A percentile compares a stretch with the other conserved stretches of the same genome.
These are phyloP conservation scores for Aradophagus sp. DNA, from an alignment of 1,140 invertebrate species.

Conservation along the genomic window DNA sequence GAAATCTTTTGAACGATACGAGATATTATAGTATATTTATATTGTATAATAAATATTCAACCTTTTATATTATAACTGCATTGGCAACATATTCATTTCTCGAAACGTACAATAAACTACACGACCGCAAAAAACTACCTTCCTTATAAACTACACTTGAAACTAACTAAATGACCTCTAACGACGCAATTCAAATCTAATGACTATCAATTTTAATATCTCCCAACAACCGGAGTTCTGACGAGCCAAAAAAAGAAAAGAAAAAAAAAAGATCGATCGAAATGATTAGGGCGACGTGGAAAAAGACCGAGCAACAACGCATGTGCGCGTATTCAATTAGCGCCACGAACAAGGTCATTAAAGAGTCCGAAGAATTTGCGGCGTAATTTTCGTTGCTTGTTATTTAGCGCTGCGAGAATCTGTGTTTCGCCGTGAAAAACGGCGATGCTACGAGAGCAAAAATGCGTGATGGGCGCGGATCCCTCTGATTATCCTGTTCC, in stretches of 20 bases:
- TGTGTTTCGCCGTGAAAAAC: slow-evolving; percentile 32
- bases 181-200: slow-evolving; percentile 8
- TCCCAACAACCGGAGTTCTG: too few species aligned
- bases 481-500: slow-evolving; percentile 23
- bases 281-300: slow-evolving; percentile 17
- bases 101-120: too few species aligned
- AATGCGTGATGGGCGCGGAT: slow-evolving; percentile 32
- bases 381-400: slow-evolving; percentile 43
- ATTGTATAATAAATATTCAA: too few species aligned
- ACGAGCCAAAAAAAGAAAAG: too few species aligned
- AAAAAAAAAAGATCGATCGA: slow-evolving; percentile 7
- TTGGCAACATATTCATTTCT: too few species aligned
- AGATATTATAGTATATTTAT: too few species aligned
- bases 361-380: slow-evolving; percentile 34
- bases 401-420: slow-evolving; percentile 24
- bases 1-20: too few species aligned
- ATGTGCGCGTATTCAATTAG: slow-evolving; percentile 65
- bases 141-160: too few species aligned
- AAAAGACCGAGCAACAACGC: slow-evolving; percentile 33
- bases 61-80: too few species aligned
- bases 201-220: not conserved
- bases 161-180: too few species aligned
- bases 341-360: slow-evolving; percentile 52
- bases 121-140: too few species aligned
- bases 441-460: slow-evolving; percentile 20